Conservation (phyloP, 2,888 invertebrate genomes). For the Bombylius major region DNA sequence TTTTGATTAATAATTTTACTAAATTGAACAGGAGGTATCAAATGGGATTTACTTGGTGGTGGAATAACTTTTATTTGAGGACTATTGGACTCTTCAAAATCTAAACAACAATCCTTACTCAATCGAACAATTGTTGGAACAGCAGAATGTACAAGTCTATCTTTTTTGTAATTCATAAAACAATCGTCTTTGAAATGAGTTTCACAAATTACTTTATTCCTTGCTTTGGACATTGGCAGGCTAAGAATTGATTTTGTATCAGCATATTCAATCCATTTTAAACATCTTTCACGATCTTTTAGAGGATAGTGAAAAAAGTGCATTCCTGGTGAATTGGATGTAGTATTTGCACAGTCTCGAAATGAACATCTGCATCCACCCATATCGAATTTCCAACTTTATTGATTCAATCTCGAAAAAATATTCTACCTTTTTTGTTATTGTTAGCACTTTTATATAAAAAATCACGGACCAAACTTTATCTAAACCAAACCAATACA, state of each 20-base stretch:
- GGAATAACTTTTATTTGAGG: constrained; percentile 19
- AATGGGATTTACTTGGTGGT: constrained; percentile 17
- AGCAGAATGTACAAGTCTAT: constrained; percentile 37
- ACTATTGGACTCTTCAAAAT: constrained; percentile 19
- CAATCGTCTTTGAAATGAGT: constrained; percentile 40
- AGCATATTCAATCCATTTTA: constrained; percentile 22
- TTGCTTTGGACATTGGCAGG: constrained; percentile 32
- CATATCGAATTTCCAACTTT: constrained; percentile 25
- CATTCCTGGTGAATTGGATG: constrained; percentile 28
- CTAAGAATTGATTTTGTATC: constrained; percentile 20
- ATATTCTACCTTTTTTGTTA: too few species aligned
- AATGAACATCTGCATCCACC: constrained; percentile 43
- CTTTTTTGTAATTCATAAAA: constrained; percentile 39
- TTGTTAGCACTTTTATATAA: too few species aligned
- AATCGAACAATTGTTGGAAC: constrained; percentile 36
- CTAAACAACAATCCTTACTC: constrained; percentile 21
- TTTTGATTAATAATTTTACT: too few species aligned
- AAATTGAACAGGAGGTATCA: constrained; percentile 21
- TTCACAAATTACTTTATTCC: constrained; percentile 40
- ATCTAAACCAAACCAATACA: too few species aligned
- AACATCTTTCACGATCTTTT: constrained; percentile 20
- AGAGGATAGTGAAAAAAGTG: constrained; percentile 44
- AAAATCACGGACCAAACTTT: too few species aligned
- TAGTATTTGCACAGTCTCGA: constrained; percentile 37
- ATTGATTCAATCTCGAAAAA: too few species aligned